Percentiles rank a stretch among this genome's conserved stretches.
Conservation (phyloP, 1,140 invertebrate genomes). For the Macrostomum lignano region DNA sequence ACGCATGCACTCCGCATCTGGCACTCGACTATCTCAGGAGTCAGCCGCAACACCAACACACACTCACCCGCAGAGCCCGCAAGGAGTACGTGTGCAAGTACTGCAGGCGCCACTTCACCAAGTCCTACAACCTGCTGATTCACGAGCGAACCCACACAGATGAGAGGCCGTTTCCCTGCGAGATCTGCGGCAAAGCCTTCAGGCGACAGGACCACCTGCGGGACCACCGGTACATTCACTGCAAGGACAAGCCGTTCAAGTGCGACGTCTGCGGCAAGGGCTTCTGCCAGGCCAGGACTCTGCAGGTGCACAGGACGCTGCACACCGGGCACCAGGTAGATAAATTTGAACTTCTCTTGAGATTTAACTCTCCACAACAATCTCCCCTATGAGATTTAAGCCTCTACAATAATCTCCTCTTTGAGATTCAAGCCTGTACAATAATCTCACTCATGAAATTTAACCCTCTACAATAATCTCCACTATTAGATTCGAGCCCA, state of each 20-base stretch:
- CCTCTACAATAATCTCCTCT: no score
- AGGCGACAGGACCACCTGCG: constrained; percentile 71
- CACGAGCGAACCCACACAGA: constrained; percentile 89
- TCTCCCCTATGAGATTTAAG: no score
- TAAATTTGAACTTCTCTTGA: no score
- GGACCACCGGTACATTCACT: constrained; percentile 82
- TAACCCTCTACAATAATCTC: no score
- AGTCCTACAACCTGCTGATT: constrained; percentile 84
- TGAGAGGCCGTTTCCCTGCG: constrained; percentile 79
- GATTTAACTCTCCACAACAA: no score
- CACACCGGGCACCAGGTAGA: constrained; percentile 8
- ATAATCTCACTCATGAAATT: no score
- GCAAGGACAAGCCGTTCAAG: constrained; percentile 83
- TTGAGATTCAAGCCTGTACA: no score
- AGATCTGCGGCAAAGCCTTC: constrained; percentile 88
- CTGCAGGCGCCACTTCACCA: constrained; percentile 81
- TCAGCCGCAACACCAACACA: no score
- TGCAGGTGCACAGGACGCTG: constrained; percentile 57
- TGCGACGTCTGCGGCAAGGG: constrained; percentile 77
- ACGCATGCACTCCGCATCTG: no score
- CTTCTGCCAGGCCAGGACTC: constrained; percentile 68
- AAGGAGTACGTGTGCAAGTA: constrained; percentile 94
- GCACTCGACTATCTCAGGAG: no score
- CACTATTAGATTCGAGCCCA: no score
- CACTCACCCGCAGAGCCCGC: constrained; percentile 38